Evolutionary conservation across 2,888 invertebrate genomes (phyloP).

Genomic region (Hypsopygia costalis): DNA sequence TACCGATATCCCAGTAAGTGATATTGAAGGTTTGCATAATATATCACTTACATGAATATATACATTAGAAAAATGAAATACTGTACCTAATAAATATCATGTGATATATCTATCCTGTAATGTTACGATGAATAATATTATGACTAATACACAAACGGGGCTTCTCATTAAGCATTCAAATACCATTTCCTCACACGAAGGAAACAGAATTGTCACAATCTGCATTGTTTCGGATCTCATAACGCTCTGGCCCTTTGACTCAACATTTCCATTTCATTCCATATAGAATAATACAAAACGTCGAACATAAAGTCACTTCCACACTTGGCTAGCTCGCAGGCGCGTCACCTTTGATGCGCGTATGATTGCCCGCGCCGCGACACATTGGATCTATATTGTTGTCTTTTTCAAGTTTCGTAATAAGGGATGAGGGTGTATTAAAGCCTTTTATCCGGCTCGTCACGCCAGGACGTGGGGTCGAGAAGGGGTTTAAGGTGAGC

Average conservation of each 20-base stretch:
- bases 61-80: too few species aligned
- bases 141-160: slow-evolving; percentile 46
- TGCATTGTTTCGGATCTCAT: slow-evolving; percentile 77
- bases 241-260: slow-evolving; percentile 76
- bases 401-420: slow-evolving; percentile 81
- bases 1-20: too few species aligned
- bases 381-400: slow-evolving; percentile 80
- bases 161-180: slow-evolving; percentile 75
- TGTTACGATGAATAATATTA: slow-evolving; percentile 25
- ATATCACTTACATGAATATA: too few species aligned
- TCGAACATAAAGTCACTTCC: slow-evolving; percentile 62
- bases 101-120: slow-evolving; percentile 3
- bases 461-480: slow-evolving; percentile 73
- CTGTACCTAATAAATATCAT: too few species aligned
- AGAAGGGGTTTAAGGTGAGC: slow-evolving; percentile 79
- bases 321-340: slow-evolving; percentile 69
- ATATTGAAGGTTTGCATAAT: too few species aligned
- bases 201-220: slow-evolving; percentile 76
- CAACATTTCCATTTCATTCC: slow-evolving; percentile 56
- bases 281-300: slow-evolving; percentile 64
- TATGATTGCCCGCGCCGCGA: slow-evolving; percentile 80
- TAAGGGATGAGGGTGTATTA: slow-evolving; percentile 81
- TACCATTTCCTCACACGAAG: slow-evolving; percentile 68
- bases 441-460: slow-evolving; percentile 81
- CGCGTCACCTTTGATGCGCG: slow-evolving; percentile 76